These are phyloP conservation scores for Octonoba sinensis DNA, from an alignment of 2,888 invertebrate genomes.

Conservation along the genomic window DNA sequence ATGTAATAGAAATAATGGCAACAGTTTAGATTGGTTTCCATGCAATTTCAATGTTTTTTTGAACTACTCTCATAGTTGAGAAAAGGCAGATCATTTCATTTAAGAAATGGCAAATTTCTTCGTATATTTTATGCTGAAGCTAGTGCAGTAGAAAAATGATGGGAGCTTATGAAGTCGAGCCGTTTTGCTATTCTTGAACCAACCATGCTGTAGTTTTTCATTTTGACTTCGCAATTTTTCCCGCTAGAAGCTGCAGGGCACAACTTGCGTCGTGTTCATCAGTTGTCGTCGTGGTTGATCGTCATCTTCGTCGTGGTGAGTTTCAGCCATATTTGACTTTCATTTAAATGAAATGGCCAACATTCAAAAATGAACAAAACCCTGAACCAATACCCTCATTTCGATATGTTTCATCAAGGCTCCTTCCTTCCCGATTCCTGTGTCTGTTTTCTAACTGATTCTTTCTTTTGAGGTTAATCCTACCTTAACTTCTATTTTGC, in stretches of 20 bases:
- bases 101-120: neutral
- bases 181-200: neutral
- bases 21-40: neutral
- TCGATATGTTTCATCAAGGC: no score
- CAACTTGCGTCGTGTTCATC: constrained; percentile 1
- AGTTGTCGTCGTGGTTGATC: no score
- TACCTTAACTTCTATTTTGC: no score
- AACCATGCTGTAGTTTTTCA: neutral
- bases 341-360: no score
- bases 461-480: no score
- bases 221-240: neutral
- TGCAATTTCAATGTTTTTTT: neutral
- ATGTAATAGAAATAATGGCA: no score
- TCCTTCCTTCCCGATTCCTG: no score
- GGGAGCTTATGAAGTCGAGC: neutral
- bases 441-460: no score
- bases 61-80: neutral
- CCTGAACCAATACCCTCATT: no score
- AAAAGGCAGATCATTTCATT: neutral
- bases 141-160: neutral
- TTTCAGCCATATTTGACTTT: neutral
- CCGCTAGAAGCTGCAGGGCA: neutral
- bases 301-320: no score
- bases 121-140: neutral
- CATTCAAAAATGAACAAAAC: no score